A percentile compares a stretch with the other conserved stretches of the same genome.
Conservation (phyloP, 2,113 vertebrate genomes). For the Nothobranchius furzeri region DNA sequence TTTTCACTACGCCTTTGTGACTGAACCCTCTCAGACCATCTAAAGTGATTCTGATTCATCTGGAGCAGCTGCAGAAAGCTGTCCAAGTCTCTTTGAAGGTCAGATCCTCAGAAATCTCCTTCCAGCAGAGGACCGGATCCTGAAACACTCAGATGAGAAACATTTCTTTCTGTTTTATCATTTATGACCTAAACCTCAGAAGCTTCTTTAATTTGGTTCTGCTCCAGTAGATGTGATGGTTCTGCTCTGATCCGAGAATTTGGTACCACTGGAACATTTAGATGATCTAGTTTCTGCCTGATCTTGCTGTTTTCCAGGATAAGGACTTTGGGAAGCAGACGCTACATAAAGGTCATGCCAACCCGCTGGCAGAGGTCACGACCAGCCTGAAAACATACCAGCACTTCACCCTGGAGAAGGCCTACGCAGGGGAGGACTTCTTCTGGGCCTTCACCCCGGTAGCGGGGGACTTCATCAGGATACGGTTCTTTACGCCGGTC, state of each 20-base stretch:
- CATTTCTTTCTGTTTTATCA: no score
- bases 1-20: no score
- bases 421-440: constrained; percentile 96
- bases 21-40: no score
- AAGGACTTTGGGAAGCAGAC: constrained; percentile 93
- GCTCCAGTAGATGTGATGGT: background rate
- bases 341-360: constrained; percentile 92
- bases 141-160: no score
- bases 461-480: constrained; percentile 94
- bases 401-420: constrained; percentile 98
- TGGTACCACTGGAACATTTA: background rate
- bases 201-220: no score
- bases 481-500: constrained; percentile 95
- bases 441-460: constrained; percentile 99
- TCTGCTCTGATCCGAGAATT: background rate
- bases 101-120: no score
- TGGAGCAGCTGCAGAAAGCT: no score
- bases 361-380: constrained; percentile 95
- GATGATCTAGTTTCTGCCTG: background rate
- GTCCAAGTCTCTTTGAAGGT: no score
- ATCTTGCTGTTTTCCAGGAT: constrained; percentile 78
- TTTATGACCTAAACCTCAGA: no score
- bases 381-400: constrained; percentile 99
- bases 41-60: no score
- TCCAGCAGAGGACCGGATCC: no score